phyloP scores from a whole-genome alignment of 1,140 invertebrate genomes.

The Bombus waltoni region DNA sequence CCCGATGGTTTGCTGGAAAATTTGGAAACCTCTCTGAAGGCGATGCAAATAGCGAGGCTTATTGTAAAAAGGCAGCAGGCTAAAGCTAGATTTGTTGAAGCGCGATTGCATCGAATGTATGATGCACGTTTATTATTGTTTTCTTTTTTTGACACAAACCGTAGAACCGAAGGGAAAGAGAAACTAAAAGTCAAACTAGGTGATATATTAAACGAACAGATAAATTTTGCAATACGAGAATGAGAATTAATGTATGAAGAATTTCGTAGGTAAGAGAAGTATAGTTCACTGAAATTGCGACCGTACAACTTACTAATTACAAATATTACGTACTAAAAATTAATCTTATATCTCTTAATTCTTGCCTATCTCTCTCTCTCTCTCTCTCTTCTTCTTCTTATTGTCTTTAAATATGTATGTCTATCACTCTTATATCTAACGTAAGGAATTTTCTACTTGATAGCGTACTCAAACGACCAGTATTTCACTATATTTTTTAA shows the following conservation, averaged over 20 bases:
- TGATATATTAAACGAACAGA: conserved; percentile 2
- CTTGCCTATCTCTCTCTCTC: not conserved
- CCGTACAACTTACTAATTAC: conserved; percentile 33
- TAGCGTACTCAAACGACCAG: conserved; percentile 50
- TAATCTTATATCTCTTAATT: conserved; percentile 37
- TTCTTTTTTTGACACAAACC: not conserved
- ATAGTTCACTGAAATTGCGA: conserved; percentile 50
- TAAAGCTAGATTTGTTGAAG: not conserved
- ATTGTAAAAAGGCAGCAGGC: not conserved
- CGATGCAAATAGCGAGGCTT: not conserved
- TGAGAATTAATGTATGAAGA: not conserved
- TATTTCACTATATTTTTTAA: conserved; percentile 58
- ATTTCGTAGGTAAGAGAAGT: not conserved
- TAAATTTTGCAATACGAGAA: conserved; percentile 1
- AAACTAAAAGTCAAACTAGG: not conserved
- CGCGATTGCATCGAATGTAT: no score
- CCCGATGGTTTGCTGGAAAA: no score
- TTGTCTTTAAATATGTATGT: conserved; percentile 1
- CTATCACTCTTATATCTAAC: conserved; percentile 33
- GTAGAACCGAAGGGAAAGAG: not conserved
- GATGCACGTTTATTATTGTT: not conserved
- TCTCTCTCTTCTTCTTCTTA: not conserved
- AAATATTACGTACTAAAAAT: conserved; percentile 11
- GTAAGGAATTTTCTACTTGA: conserved; percentile 49
- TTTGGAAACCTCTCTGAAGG: no score